These are phyloP conservation scores for Chrysopilus asiliformis DNA, from an alignment of 2,888 invertebrate species.

Conservation along the genomic window DNA sequence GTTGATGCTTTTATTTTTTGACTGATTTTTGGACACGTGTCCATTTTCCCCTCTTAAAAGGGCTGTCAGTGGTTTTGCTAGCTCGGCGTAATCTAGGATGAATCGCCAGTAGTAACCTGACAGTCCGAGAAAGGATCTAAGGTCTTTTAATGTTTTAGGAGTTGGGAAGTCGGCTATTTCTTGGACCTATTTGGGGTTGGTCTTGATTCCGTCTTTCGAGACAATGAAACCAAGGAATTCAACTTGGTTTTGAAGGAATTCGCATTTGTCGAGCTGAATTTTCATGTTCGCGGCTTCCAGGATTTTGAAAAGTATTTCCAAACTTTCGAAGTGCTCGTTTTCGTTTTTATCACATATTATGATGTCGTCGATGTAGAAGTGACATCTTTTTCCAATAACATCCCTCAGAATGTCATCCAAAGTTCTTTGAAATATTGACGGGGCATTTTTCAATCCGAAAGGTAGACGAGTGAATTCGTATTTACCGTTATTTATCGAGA, in stretches of 20 bases:
- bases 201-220: slow-evolving; percentile 18
- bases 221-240: slow-evolving; percentile 24
- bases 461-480: too few relatives aligned
- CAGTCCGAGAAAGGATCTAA: slow-evolving; percentile 1
- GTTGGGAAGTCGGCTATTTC: too few relatives aligned
- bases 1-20: slow-evolving; percentile 2
- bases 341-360: slow-evolving; percentile 1
- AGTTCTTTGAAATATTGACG: too few relatives aligned
- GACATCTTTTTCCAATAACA: slow-evolving; percentile 2
- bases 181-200: too few relatives aligned
- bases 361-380: slow-evolving; percentile 3
- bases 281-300: slow-evolving; percentile 16
- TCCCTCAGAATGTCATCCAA: slow-evolving; percentile 1
- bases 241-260: slow-evolving; percentile 21
- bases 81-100: slow-evolving; percentile 2
- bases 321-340: neutral
- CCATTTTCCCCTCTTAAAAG: slow-evolving; percentile 6
- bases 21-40: neutral
- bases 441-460: neutral
- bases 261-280: slow-evolving; percentile 20
- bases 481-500: neutral
- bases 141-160: slow-evolving; percentile 1
- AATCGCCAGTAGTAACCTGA: slow-evolving; percentile 3
- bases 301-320: slow-evolving; percentile 9
- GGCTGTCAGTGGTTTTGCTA: slow-evolving; percentile 1